phyloP scores from a whole-genome alignment of 2,888 invertebrate species.

The Ornithoptera priamus region DNA sequence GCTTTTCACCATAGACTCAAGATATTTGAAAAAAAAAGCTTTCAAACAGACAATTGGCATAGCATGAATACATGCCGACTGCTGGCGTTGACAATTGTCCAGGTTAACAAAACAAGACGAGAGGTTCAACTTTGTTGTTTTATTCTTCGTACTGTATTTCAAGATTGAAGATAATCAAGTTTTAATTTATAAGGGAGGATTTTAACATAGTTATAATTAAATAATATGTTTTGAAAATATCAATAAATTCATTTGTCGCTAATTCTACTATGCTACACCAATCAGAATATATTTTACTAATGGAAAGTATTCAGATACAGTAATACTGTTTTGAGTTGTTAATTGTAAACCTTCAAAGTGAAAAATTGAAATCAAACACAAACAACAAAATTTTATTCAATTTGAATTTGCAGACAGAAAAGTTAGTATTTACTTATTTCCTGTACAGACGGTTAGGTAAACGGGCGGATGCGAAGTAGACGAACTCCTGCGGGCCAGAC shows the following conservation, averaged over 20 bases:
- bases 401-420: not conserved
- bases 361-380: not conserved
- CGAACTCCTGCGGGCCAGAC: not conserved
- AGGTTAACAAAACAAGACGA: slow-evolving; percentile 6
- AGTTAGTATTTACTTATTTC: slow-evolving; percentile 2
- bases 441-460: not conserved
- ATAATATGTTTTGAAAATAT: too few relatives aligned
- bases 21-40: slow-evolving; percentile 5
- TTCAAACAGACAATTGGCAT: slow-evolving; percentile 16
- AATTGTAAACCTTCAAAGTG: too few relatives aligned
- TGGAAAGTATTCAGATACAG: too few relatives aligned
- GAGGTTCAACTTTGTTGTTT: slow-evolving; percentile 1
- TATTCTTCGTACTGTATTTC: not conserved
- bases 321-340: too few relatives aligned
- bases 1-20: slow-evolving; percentile 2
- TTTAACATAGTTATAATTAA: too few relatives aligned
- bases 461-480: not conserved
- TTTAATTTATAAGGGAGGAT: not conserved
- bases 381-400: not conserved
- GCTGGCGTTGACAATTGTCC: slow-evolving; percentile 11
- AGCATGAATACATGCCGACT: slow-evolving; percentile 7
- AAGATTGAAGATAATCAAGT: slow-evolving; percentile 1
- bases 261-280: too few relatives aligned
- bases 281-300: too few relatives aligned
- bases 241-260: too few relatives aligned